Conservation (phyloP, 2,113 vertebrate species). For the Haliaeetus leucogaster region DNA sequence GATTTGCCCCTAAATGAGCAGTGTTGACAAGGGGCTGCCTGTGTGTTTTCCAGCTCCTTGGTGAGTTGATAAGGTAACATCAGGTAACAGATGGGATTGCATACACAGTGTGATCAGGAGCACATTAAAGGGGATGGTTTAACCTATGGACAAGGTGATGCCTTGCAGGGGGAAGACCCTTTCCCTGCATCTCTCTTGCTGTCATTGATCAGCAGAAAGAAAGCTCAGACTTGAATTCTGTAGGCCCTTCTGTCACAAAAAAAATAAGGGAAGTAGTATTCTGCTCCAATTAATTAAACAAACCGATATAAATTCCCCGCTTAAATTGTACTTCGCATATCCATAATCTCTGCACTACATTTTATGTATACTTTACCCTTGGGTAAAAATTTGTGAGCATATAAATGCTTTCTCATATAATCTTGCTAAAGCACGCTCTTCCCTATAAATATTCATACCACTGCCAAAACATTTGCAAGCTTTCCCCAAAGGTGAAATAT, state of each 20-base stretch:
- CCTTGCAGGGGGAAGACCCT: not conserved
- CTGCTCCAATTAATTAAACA: slow-evolving; percentile 77
- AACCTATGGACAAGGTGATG: not conserved
- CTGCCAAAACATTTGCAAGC: slow-evolving; percentile 80
- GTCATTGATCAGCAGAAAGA: not conserved
- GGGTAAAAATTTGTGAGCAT: slow-evolving; percentile 80
- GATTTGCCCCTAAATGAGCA: not conserved
- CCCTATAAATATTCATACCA: slow-evolving; percentile 84
- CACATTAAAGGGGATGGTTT: not conserved
- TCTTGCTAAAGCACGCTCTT: slow-evolving; percentile 77
- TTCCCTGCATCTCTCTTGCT: not conserved
- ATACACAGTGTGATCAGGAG: not conserved
- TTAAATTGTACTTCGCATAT: slow-evolving; percentile 75
- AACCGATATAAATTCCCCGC: slow-evolving; percentile 72
- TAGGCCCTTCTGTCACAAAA: not conserved
- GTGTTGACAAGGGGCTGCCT: not conserved
- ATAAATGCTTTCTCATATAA: slow-evolving; percentile 82
- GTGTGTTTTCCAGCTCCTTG: accelerated
- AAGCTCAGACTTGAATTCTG: slow-evolving; percentile 13
- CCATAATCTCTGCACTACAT: slow-evolving; percentile 76
- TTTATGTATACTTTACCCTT: slow-evolving; percentile 81
- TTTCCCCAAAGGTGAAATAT: slow-evolving; percentile 84
- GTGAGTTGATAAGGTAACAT: not conserved
- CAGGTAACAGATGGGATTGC: not conserved
- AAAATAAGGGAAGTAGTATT: slow-evolving; percentile 26